Evolutionary conservation across 2,888 invertebrate genomes (phyloP).

Genomic region (Zhengitettix transpicula): DNA sequence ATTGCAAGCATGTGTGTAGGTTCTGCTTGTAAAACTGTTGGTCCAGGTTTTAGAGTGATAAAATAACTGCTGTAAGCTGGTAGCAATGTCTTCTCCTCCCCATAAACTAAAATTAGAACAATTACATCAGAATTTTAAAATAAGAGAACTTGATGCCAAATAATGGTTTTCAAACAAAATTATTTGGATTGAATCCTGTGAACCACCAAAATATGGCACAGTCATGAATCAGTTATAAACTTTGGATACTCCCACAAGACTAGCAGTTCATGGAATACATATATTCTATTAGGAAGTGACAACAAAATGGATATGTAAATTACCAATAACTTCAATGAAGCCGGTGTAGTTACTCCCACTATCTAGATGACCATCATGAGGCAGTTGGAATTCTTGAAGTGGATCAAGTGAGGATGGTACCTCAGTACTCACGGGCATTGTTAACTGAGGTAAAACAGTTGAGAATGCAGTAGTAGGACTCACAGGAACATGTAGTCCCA

Average conservation of each 20-base stretch:
- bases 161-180: no score
- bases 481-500: conserved; percentile 23
- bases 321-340: conserved; percentile 9
- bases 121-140: conserved; percentile 3
- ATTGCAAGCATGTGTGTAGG: conserved; percentile 19
- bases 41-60: conserved; percentile 53
- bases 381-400: not conserved
- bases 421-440: not conserved
- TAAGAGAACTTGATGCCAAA: no score
- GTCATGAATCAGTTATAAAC: no score
- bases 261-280: no score
- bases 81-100: conserved; percentile 29
- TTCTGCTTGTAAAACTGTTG: conserved; percentile 32
- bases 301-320: conserved; percentile 8
- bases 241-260: no score
- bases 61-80: conserved; percentile 63
- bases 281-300: not conserved
- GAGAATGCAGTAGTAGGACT: not conserved
- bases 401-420: not conserved
- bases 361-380: conserved; percentile 54
- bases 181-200: no score
- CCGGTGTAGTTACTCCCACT: conserved; percentile 67
- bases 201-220: no score
- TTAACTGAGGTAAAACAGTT: not conserved
- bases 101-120: conserved; percentile 28